Percentiles rank a stretch among this genome's conserved stretches.
phyloP scores from a whole-genome alignment of 2,797 vertebrate species.

The Leucoraja ocellata region DNA sequence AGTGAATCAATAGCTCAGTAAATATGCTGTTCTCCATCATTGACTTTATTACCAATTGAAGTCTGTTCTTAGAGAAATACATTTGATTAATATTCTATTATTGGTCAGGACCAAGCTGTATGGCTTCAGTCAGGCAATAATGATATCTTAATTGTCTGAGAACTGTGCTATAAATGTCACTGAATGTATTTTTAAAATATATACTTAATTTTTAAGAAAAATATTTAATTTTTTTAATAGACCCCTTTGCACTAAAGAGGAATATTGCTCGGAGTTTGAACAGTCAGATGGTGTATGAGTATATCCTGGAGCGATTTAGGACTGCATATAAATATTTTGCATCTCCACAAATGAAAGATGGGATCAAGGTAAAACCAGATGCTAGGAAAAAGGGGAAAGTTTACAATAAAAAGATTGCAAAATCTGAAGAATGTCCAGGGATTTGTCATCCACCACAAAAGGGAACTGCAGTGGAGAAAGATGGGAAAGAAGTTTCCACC shows the following conservation, averaged over 20 bases:
- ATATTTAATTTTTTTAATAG: slow-evolving; percentile 54
- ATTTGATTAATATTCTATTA: neutral
- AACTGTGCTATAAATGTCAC: neutral
- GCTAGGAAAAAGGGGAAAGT: slow-evolving; percentile 60
- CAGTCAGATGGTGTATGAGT: slow-evolving; percentile 98
- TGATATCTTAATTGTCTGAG: neutral
- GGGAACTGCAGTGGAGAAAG: slow-evolving; percentile 49
- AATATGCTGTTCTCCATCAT: neutral
- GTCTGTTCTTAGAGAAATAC: neutral
- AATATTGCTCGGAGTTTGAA: slow-evolving; percentile 94
- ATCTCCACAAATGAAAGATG: slow-evolving; percentile 74
- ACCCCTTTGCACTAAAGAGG: slow-evolving; percentile 93
- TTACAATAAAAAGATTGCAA: slow-evolving; percentile 54
- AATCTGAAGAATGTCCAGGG: slow-evolving; percentile 51
- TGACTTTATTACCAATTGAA: neutral
- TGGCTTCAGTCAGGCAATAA: neutral
- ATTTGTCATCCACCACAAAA: slow-evolving; percentile 52
- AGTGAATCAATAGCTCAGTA: neutral
- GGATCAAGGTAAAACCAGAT: slow-evolving; percentile 54
- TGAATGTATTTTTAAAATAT: neutral
- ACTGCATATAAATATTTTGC: slow-evolving; percentile 92
- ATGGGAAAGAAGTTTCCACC: neutral
- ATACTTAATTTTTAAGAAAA: neutral
- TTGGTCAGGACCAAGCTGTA: neutral
- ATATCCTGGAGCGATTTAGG: slow-evolving; percentile 92